These are phyloP conservation scores for Rhipidura dahli DNA, from an alignment of 2,113 vertebrate species.

Conservation along the genomic window DNA sequence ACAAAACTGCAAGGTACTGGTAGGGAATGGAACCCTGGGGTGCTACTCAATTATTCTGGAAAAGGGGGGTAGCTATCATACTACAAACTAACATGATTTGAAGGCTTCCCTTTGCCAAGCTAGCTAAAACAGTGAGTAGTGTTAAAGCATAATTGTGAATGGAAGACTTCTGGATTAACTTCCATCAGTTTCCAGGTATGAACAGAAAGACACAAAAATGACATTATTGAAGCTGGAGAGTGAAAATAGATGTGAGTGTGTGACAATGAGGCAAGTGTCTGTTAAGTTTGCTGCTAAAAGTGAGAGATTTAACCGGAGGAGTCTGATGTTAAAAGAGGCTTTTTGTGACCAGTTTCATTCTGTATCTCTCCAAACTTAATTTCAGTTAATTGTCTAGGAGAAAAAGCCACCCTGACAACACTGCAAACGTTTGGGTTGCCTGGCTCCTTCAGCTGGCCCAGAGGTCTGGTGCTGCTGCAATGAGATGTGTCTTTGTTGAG, in stretches of 20 bases:
- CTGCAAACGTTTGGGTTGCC: neutral
- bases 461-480: neutral
- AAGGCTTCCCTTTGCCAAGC: neutral
- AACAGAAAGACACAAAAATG: neutral
- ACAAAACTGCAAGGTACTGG: neutral
- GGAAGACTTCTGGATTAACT: neutral
- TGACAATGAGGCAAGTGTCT: neutral
- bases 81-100: neutral
- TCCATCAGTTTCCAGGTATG: neutral
- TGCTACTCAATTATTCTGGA: neutral
- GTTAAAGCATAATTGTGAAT: neutral
- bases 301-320: neutral
- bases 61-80: neutral
- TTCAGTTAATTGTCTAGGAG: neutral
- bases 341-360: neutral
- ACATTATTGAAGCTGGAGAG: neutral
- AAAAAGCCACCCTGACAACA: neutral
- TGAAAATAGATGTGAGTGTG: neutral
- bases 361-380: neutral
- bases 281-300: neutral
- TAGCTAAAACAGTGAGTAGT: neutral
- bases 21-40: neutral
- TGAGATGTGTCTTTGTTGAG: neutral
- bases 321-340: neutral
- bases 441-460: neutral